Evolutionary conservation across 2,888 invertebrate species (phyloP).

Genomic region (Eumacrocentrus americanus): DNA sequence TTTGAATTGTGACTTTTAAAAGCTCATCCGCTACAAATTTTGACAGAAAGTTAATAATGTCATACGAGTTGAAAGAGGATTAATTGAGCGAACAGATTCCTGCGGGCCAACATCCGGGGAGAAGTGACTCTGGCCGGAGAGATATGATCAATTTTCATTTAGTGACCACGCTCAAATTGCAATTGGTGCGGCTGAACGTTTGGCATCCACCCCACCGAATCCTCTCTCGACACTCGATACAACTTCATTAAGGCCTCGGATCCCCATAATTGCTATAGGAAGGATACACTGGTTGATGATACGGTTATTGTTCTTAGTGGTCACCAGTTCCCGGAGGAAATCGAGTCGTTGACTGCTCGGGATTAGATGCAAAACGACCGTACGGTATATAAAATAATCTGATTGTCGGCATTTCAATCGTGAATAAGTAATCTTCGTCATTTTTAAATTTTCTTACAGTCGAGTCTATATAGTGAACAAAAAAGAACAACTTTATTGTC

Average conservation of each 20-base stretch:
- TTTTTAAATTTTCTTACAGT: too few species aligned
- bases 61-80: neutral
- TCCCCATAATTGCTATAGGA: neutral
- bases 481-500: neutral
- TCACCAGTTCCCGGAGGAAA: neutral
- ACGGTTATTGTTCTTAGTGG: neutral
- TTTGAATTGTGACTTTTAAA: too few species aligned
- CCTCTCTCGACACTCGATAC: neutral
- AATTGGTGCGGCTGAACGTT: neutral
- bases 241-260: neutral
- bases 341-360: neutral
- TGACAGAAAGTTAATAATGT: neutral
- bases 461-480: too few species aligned
- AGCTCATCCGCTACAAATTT: neutral
- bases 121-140: neutral
- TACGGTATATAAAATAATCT: too few species aligned
- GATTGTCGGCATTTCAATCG: too few species aligned
- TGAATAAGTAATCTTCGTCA: too few species aligned
- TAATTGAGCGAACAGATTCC: neutral
- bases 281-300: neutral
- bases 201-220: neutral
- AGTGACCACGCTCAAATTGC: neutral
- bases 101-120: neutral
- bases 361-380: too few species aligned
- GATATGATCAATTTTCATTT: slow-evolving; percentile 1